These are phyloP conservation scores for Chymomyza amoena DNA, from an alignment of 2,888 invertebrate genomes.

Conservation along the genomic window DNA sequence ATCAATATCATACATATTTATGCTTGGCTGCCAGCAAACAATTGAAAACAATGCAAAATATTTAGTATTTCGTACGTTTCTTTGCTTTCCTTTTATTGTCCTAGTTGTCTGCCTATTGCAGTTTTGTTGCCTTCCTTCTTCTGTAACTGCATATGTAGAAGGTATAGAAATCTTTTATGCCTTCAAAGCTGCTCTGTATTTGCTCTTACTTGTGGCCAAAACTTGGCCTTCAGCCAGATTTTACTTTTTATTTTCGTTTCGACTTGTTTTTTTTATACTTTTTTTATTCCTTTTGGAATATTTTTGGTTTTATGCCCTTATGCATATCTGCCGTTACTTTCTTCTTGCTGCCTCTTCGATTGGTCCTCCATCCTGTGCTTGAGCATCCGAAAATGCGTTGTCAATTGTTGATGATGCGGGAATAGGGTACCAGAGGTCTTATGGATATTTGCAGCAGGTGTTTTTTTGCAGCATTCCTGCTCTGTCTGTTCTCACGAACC, in stretches of 20 bases:
- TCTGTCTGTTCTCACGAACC: background rate
- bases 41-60: constrained; percentile 72
- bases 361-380: background rate
- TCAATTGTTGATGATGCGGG: constrained; percentile 71
- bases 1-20: constrained; percentile 70
- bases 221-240: constrained; percentile 65
- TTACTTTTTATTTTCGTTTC: constrained; percentile 2
- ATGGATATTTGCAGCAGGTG: background rate
- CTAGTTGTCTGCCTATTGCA: constrained; percentile 9
- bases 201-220: background rate
- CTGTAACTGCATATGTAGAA: no score
- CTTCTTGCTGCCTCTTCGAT: background rate
- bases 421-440: constrained; percentile 48
- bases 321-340: constrained; percentile 30
- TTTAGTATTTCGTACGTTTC: constrained; percentile 64
- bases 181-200: constrained; percentile 40
- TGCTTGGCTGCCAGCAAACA: constrained; percentile 73
- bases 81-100: constrained; percentile 25
- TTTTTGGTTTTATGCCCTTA: constrained; percentile 53
- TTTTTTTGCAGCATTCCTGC: background rate
- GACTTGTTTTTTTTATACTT: background rate
- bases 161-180: constrained; percentile 47
- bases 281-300: constrained; percentile 27
- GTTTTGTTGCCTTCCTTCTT: constrained; percentile 5
- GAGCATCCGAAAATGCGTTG: constrained; percentile 33